Percentiles rank a stretch among this genome's conserved stretches.
phyloP scores from a whole-genome alignment of 2,888 invertebrate species.

The Cephus pygmeus region DNA sequence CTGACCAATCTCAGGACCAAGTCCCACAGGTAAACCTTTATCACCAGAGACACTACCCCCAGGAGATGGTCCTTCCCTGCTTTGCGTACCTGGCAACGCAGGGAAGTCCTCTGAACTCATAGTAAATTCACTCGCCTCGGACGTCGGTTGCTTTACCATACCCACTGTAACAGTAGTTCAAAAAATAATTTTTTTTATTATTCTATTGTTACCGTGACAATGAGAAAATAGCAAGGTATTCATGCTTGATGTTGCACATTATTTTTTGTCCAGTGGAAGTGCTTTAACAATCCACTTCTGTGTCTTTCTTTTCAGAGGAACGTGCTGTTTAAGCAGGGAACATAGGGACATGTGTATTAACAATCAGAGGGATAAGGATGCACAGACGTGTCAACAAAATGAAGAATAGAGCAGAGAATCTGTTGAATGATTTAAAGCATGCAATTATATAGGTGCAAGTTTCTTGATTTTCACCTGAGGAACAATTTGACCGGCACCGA shows the following conservation, averaged over 20 bases:
- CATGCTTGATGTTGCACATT: not conserved
- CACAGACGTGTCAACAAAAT: not conserved
- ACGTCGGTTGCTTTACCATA: conserved; percentile 94
- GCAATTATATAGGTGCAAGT: not conserved
- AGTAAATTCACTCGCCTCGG: conserved; percentile 92
- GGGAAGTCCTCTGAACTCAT: conserved; percentile 99
- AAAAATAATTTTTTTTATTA: not conserved
- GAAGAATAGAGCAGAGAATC: not conserved
- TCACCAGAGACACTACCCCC: conserved; percentile 68
- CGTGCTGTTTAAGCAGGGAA: not conserved
- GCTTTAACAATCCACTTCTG: not conserved
- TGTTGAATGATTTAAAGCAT: not conserved
- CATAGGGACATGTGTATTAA: not conserved
- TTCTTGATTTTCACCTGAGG: not conserved
- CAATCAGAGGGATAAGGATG: not conserved
- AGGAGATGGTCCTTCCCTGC: conserved; percentile 76
- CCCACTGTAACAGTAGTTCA: conserved; percentile 73
- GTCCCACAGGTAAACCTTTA: conserved; percentile 64
- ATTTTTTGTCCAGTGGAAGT: not conserved
- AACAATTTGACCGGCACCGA: not conserved
- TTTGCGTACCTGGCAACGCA: conserved; percentile 94
- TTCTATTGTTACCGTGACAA: not conserved
- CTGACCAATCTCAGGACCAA: conserved; percentile 64
- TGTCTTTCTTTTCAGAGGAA: not conserved
- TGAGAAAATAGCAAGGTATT: not conserved